Base-by-base conservation (phyloP, 2,113 vertebrate species). In the Rhineura floridana region DNA sequence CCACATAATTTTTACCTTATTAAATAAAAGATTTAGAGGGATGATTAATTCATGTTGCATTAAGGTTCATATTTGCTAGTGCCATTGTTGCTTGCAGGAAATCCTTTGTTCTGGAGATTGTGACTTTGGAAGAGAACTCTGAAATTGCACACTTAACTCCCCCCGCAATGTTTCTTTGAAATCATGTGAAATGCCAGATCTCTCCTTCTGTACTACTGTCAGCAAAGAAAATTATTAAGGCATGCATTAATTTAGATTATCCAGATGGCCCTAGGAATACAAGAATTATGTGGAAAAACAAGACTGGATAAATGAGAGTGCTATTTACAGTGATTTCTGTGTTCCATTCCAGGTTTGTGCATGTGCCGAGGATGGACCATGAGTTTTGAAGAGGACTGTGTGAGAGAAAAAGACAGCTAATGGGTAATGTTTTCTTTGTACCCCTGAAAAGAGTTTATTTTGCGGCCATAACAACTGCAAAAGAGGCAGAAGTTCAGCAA, bases 221-320 rank as follows among this genome's bases (percentile, higher is more conserved):
- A 73, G 11, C 28, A 63, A 73, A 63, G n/a, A 81, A 81, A 90
- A 69, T 52, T 52, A 77, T 82, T 86, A 83, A 25, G 10, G 44
- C 25, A 76, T 62, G n/a, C n/a, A 75, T 83, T 88, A 82, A 88
- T 82, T 65, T 88, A 87, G 52, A 82, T 82, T 87, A 88, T 82
- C 69, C 86, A 82, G 79, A 88, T 88, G 87, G 33, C 44, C 55
- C 48, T 70, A 88, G 70, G 59, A 65, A 48, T 76, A 83, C 42
- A 88, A 75, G 69, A 83, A 83, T 76, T 65, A 48, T 65, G 55
- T 76, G 87, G 55, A 50, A 83, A 82, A 75, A 63, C 33, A 83
- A 59, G 80, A 59, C 42, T 65, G 72, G 69, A 72, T 82, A 88
- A 76, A 88, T 83, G 55, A 50, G 28, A 83, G 52, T 65, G 44